Evolutionary conservation across 2,113 vertebrate genomes (phyloP).

Genomic region (cattle (Bos taurus)): DNA sequence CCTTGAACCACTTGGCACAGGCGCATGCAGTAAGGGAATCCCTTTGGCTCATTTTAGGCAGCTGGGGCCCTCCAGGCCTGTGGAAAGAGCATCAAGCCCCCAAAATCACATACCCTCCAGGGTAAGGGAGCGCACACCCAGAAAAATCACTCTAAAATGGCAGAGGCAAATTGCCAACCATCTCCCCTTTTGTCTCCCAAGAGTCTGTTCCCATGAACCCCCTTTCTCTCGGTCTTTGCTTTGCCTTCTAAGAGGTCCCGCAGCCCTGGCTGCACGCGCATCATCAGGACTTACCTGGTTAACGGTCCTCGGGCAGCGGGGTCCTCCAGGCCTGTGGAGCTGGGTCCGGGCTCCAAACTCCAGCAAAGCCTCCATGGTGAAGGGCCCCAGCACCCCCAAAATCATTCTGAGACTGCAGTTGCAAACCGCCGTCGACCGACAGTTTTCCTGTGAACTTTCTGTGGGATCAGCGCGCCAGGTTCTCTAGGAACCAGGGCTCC

Average conservation of each 20-base stretch:
- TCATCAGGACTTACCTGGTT: background rate
- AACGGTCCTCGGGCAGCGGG: fast-evolving
- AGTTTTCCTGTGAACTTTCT: background rate
- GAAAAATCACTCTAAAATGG: background rate
- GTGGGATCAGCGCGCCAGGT: fast-evolving
- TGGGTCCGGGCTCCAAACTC: fast-evolving
- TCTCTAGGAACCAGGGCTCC: background rate
- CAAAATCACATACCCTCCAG: background rate
- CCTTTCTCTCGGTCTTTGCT: fast-evolving
- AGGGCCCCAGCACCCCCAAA: background rate
- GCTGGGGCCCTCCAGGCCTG: background rate
- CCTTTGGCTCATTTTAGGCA: background rate
- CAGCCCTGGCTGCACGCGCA: fast-evolving
- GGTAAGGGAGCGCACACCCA: background rate
- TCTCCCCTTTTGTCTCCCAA: background rate
- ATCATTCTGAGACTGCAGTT: background rate
- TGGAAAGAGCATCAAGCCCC: background rate
- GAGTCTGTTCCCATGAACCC: background rate
- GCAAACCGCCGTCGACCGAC: fast-evolving
- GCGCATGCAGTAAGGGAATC: background rate
- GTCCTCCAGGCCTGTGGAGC: background rate
- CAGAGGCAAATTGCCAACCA: background rate
- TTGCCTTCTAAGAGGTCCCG: background rate
- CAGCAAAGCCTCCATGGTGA: background rate
- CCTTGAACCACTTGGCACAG: background rate